phyloP scores from a whole-genome alignment of 2,797 vertebrate species.

The Gallinago solitaria region DNA sequence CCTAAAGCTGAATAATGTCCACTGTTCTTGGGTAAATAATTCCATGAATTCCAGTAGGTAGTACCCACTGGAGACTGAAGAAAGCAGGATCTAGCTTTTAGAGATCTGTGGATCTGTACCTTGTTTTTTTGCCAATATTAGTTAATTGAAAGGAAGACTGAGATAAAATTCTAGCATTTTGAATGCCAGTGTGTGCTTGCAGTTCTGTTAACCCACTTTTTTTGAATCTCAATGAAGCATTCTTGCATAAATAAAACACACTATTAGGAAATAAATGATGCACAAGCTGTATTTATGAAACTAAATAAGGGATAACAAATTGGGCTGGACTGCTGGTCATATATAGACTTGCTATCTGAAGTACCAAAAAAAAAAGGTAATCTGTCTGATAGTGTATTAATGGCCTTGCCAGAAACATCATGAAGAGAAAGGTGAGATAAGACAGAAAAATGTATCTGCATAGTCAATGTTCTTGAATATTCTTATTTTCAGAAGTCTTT shows the following conservation, averaged over 20 bases:
- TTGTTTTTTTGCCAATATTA: background rate
- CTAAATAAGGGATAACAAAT: background rate
- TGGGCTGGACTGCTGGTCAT: background rate
- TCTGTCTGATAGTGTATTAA: background rate
- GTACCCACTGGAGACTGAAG: background rate
- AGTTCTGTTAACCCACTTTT: background rate
- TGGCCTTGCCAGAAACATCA: background rate
- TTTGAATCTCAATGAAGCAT: background rate
- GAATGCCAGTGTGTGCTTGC: background rate
- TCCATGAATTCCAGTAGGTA: background rate
- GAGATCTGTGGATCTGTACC: background rate
- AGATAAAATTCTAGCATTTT: background rate
- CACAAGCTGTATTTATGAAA: background rate
- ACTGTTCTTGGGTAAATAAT: background rate
- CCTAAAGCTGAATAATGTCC: background rate
- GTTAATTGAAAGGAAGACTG: background rate
- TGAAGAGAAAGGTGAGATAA: background rate
- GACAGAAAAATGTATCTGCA: background rate
- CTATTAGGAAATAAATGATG: background rate
- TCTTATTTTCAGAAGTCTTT: background rate
- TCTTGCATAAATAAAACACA: background rate
- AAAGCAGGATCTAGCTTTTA: background rate
- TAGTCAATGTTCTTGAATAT: background rate
- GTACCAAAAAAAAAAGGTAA: background rate
- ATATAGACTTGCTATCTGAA: background rate